Evolutionary conservation across 2,113 vertebrate species (phyloP).

Genomic region (Pterocles gutturalis): DNA sequence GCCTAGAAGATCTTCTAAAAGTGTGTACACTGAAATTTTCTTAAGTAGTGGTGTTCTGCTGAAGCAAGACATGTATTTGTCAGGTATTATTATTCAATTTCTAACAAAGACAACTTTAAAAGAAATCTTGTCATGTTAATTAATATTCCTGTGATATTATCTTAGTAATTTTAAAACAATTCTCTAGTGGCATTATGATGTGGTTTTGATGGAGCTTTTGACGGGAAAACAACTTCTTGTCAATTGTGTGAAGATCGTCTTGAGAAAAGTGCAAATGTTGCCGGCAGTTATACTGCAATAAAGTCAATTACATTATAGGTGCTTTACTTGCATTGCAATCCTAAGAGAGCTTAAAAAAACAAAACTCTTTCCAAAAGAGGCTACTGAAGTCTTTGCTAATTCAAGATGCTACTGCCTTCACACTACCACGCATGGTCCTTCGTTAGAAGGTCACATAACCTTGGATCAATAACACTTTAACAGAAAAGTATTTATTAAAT

Average conservation of each 20-base stretch:
- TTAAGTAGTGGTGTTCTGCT: neutral
- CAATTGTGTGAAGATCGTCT: neutral
- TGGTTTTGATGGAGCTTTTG: constrained; percentile 10
- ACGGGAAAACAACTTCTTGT: neutral
- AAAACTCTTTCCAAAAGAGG: neutral
- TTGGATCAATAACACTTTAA: fast-evolving
- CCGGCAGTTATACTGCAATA: neutral
- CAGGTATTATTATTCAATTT: neutral
- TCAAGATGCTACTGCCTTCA: neutral
- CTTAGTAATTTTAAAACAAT: neutral
- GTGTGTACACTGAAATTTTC: neutral
- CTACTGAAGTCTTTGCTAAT: neutral
- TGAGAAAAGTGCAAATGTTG: neutral
- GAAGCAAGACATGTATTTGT: neutral
- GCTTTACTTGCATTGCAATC: constrained; percentile 7
- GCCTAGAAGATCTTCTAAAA: neutral
- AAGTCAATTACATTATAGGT: neutral
- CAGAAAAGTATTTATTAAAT: neutral
- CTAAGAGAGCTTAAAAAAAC: neutral
- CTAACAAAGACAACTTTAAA: neutral
- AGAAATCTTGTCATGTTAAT: neutral
- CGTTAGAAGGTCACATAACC: neutral
- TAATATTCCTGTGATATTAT: neutral
- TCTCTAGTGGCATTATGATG: neutral
- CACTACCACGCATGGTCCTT: neutral